Base-by-base conservation (phyloP, 1,140 invertebrate genomes). In the Penaeus vannamei region DNA sequence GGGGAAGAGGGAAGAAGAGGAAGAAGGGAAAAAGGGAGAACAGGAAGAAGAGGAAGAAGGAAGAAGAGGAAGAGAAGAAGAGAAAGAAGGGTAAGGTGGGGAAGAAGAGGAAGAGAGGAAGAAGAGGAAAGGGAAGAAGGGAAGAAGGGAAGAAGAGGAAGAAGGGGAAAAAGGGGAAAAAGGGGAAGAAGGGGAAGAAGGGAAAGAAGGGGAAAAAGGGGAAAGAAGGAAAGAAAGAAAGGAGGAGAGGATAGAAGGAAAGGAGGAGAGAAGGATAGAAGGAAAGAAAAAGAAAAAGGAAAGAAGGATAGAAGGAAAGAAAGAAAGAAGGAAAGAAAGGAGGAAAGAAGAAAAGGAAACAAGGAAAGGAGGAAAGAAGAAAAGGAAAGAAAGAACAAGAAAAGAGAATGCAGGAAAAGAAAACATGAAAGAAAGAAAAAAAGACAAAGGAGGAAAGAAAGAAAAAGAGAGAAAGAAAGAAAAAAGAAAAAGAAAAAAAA, bases 381-480 rank as follows among this genome's bases (percentile, higher is more conserved):
- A 1, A 8, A 72, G 17, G 66, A 72, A 14, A 14, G 14, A 14
- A 4, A 69, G 64, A 29, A 64, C 20, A 64, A n/a, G n/a, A 64
- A 64, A 19, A 22, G 20, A 64, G 62, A n/a, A 22, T n/a, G 62
- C 20, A 2, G 62, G n/a, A 64, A n/a, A n/a, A 19, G 20, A n/a
- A 22, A n/a, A n/a, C n/a, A 22, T 64, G 62, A 64, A 19, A 64
- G 20, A 64, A n/a, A n/a, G 20, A n/a, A n/a, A 22, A 64, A 64
- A 64, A 22, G 62, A 22, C 62, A 64, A n/a, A n/a, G 20, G 20
- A 22, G 2, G 20, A 64, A 64, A 1, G 20, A 4, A 19, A 64
- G 62, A 64, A n/a, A 64, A n/a, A 64, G 62, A 64, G 62, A 64
- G 62, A 64, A n/a, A 64, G 62, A 64, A n/a, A 64, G 62, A 64